These are phyloP conservation scores for Antechinus flavipes DNA, from an alignment of 2,113 vertebrate genomes.

Conservation along the genomic window DNA sequence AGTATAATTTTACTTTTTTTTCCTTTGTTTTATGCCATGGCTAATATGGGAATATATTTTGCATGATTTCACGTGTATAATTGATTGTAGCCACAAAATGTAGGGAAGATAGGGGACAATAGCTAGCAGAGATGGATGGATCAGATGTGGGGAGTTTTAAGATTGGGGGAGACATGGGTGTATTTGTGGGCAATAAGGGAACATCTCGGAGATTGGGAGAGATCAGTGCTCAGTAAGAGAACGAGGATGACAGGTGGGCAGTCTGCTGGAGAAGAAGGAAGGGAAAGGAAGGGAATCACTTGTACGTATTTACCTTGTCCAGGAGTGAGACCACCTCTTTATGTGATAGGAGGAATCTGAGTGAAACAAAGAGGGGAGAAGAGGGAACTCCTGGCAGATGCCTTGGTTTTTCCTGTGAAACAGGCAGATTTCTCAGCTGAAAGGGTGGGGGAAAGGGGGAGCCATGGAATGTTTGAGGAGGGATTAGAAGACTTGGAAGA, in stretches of 20 bases:
- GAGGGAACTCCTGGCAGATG: neutral
- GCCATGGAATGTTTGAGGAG: neutral
- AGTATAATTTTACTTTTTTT: neutral
- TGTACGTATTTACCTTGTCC: neutral
- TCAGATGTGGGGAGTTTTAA: neutral
- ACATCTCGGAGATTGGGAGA: neutral
- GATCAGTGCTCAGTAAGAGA: neutral
- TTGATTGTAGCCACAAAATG: neutral
- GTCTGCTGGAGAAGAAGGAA: neutral
- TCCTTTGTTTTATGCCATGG: neutral
- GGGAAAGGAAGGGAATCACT: neutral
- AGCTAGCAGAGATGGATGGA: neutral
- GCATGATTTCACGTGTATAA: neutral
- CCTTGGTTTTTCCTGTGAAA: neutral
- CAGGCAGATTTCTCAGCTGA: neutral
- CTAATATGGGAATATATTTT: neutral
- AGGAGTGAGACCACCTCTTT: neutral
- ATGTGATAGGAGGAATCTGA: neutral
- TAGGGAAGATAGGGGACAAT: neutral
- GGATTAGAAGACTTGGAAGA: neutral
- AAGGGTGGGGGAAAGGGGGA: neutral
- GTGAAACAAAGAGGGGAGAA: neutral
- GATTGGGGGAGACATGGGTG: neutral
- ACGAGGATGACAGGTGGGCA: neutral
- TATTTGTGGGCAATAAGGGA: neutral